These are phyloP conservation scores for Melipona beecheii DNA, from an alignment of 2,888 invertebrate genomes.

Conservation along the genomic window DNA sequence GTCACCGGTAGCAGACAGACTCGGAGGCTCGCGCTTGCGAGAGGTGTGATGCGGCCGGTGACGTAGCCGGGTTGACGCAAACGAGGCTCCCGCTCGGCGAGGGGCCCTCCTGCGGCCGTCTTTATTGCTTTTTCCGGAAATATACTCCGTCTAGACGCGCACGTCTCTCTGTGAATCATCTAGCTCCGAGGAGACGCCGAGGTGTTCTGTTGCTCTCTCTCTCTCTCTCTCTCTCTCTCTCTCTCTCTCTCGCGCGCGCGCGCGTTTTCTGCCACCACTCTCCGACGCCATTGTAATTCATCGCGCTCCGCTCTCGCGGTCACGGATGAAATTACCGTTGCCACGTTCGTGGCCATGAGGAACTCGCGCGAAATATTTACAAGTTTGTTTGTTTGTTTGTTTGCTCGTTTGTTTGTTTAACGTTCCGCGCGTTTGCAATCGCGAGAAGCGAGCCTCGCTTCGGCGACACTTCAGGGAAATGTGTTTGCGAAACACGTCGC, in stretches of 20 bases:
- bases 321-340: conserved; percentile 30
- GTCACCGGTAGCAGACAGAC: conserved; percentile 37
- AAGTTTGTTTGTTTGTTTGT: not conserved
- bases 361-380: conserved; percentile 26
- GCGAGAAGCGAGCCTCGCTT: not conserved
- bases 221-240: no score
- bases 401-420: not conserved
- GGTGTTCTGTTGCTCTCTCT: not conserved
- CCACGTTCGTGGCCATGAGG: conserved; percentile 9
- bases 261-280: not conserved
- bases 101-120: conserved; percentile 40
- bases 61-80: conserved; percentile 55
- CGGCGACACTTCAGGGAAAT: not conserved
- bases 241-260: not conserved
- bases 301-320: conserved; percentile 9
- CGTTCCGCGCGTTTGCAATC: not conserved
- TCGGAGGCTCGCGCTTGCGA: not conserved
- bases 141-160: conserved; percentile 65
- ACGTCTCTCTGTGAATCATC: conserved; percentile 60
- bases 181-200: conserved; percentile 18
- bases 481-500: not conserved
- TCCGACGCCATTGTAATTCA: conserved; percentile 19
- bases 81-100: conserved; percentile 35
- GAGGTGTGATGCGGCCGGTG: conserved; percentile 18
- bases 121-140: conserved; percentile 70